Percentiles rank a stretch among this genome's conserved stretches.
These are phyloP conservation scores for Zygothrica quintamaculata DNA, from an alignment of 2,888 invertebrate genomes.

Conservation along the genomic window DNA sequence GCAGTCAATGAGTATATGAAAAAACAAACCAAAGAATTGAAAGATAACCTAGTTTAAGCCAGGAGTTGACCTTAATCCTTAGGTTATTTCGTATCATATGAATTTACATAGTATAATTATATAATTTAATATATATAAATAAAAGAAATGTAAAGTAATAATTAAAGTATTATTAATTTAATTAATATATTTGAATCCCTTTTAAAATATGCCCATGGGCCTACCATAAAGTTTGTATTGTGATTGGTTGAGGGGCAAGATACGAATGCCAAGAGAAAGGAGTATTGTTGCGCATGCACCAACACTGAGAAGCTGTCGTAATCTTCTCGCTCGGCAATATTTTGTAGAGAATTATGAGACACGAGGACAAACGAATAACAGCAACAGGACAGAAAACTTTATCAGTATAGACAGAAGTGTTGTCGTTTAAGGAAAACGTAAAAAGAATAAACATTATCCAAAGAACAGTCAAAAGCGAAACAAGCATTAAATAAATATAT, in stretches of 20 bases:
- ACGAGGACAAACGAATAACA: slow-evolving; percentile 44
- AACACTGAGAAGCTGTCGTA: slow-evolving; percentile 1
- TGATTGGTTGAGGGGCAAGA: neutral
- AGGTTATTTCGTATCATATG: too few species aligned
- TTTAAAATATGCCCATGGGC: too few species aligned
- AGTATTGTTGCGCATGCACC: slow-evolving; percentile 39
- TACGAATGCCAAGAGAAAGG: neutral
- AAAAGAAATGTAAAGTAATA: too few species aligned
- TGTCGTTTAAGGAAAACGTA: slow-evolving; percentile 43
- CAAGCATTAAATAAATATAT: slow-evolving; percentile 14
- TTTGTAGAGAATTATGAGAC: slow-evolving; percentile 51
- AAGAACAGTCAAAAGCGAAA: slow-evolving; percentile 18
- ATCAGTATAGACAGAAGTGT: slow-evolving; percentile 32
- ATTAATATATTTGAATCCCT: too few species aligned
- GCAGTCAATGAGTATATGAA: too few species aligned
- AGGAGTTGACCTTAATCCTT: too few species aligned
- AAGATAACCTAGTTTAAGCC: too few species aligned
- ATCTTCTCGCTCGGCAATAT: slow-evolving; percentile 19
- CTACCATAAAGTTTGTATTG: too few species aligned
- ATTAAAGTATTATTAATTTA: too few species aligned
- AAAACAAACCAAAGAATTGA: too few species aligned
- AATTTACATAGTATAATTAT: too few species aligned
- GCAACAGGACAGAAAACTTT: slow-evolving; percentile 62
- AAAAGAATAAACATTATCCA: slow-evolving; percentile 43
- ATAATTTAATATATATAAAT: too few species aligned